Evolutionary conservation across 2,888 invertebrate genomes (phyloP).

Genomic region (Leucophenga maculata): DNA sequence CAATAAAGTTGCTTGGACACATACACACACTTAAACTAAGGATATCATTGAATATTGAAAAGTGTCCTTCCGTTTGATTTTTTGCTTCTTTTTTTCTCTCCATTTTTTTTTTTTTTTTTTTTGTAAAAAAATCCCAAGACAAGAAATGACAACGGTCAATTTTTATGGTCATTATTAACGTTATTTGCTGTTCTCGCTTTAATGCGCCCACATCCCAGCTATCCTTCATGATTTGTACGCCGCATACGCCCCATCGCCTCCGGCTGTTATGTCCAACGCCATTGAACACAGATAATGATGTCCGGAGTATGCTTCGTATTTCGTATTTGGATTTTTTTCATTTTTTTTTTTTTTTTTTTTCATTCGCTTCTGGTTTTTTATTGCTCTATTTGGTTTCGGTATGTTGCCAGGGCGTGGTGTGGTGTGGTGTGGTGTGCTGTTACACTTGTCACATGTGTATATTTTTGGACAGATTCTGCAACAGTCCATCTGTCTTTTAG

Average conservation of each 20-base stretch:
- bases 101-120: slow-evolving; percentile 27
- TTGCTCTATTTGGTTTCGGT: not conserved
- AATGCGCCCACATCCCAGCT: too few relatives aligned
- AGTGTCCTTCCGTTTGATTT: not conserved
- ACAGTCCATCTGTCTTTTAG: too few relatives aligned
- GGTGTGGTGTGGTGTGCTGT: too few relatives aligned
- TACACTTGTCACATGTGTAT: not conserved
- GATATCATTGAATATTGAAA: slow-evolving; percentile 50
- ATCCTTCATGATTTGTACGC: too few relatives aligned
- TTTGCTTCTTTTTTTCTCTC: slow-evolving; percentile 22
- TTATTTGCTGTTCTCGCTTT: slow-evolving; percentile 53
- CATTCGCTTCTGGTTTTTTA: not conserved
- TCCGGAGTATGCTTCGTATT: not conserved
- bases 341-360: too few relatives aligned
- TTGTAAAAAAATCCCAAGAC: slow-evolving; percentile 24
- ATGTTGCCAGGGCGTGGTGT: not conserved
- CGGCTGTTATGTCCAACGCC: slow-evolving; percentile 10
- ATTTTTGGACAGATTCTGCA: too few relatives aligned
- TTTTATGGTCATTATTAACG: slow-evolving; percentile 63
- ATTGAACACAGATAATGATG: slow-evolving; percentile 7
- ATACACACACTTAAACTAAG: too few relatives aligned
- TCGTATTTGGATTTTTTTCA: not conserved
- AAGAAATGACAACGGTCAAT: slow-evolving; percentile 45
- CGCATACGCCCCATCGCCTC: not conserved
- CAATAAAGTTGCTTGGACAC: too few relatives aligned